These are phyloP conservation scores for Troides helena DNA, from an alignment of 2,888 invertebrate genomes.

Conservation along the genomic window DNA sequence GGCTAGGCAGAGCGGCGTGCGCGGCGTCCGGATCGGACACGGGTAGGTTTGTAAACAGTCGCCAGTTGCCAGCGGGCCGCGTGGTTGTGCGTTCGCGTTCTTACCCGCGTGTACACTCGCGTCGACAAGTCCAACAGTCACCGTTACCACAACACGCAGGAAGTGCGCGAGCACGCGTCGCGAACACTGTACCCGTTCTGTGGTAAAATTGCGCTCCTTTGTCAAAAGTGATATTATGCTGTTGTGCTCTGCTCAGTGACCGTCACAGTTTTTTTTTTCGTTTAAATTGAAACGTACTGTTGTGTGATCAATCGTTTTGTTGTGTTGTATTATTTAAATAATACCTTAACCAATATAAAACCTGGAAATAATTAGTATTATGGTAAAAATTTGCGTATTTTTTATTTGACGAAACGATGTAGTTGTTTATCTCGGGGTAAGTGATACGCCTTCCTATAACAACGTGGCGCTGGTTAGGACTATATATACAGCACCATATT, in stretches of 20 bases:
- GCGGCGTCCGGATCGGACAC: constrained; percentile 49
- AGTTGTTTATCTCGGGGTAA: too few relatives aligned
- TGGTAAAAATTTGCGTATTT: too few relatives aligned
- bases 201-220: constrained; percentile 32
- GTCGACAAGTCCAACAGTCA: constrained; percentile 20
- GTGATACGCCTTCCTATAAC: too few relatives aligned
- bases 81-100: constrained; percentile 47
- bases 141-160: constrained; percentile 62
- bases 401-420: too few relatives aligned
- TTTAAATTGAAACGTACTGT: constrained; percentile 25
- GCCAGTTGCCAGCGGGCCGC: constrained; percentile 56
- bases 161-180: constrained; percentile 54
- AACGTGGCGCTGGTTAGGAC: too few relatives aligned
- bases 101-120: constrained; percentile 34
- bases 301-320: constrained; percentile 10
- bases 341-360: too few relatives aligned
- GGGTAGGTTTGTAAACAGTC: constrained; percentile 49
- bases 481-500: too few relatives aligned
- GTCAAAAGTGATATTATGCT: constrained; percentile 31
- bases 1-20: constrained; percentile 41
- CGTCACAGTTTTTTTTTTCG: constrained; percentile 32
- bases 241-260: constrained; percentile 43
- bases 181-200: constrained; percentile 36
- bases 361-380: too few relatives aligned
- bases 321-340: too few relatives aligned